A percentile compares a stretch with the other conserved stretches of the same genome.
Evolutionary conservation across 2,797 vertebrate species (phyloP).

Genomic region (Sebastes variabilis): DNA sequence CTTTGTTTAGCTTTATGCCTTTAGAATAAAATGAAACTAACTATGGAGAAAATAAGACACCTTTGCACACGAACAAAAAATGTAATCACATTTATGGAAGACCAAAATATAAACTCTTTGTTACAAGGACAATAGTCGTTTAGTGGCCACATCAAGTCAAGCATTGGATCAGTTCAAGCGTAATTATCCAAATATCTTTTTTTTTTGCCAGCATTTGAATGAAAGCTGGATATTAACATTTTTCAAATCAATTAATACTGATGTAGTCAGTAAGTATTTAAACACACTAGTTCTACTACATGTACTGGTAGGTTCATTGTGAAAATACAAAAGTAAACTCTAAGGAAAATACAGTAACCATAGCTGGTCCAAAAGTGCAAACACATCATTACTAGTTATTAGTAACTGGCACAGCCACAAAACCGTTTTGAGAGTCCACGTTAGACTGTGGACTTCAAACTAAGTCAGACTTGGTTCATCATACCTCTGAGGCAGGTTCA

Average conservation of each 20-base stretch:
- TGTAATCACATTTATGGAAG: constrained; percentile 64
- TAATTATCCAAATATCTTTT: background rate
- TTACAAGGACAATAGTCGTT: constrained; percentile 44
- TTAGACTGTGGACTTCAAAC: background rate
- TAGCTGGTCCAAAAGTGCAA: constrained; percentile 79
- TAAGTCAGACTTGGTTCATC: background rate
- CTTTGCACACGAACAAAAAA: background rate
- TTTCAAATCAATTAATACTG: constrained; percentile 20
- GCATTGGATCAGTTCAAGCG: background rate
- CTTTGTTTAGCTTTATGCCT: background rate
- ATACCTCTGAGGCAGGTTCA: constrained; percentile 32
- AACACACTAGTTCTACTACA: constrained; percentile 9
- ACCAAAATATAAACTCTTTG: constrained; percentile 66
- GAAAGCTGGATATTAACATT: background rate
- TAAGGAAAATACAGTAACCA: constrained; percentile 68
- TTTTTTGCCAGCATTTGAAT: constrained; percentile 6
- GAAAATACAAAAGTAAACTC: constrained; percentile 65
- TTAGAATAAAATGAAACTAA: background rate
- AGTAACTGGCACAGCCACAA: constrained; percentile 49
- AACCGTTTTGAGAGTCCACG: background rate
- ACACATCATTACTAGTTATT: constrained; percentile 46
- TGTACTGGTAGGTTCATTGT: constrained; percentile 11
- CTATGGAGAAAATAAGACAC: constrained; percentile 12
- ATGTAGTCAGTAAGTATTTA: background rate
- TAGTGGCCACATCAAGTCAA: constrained; percentile 31